phyloP scores from a whole-genome alignment of 1,140 invertebrate genomes.

The Uloborus diversus region DNA sequence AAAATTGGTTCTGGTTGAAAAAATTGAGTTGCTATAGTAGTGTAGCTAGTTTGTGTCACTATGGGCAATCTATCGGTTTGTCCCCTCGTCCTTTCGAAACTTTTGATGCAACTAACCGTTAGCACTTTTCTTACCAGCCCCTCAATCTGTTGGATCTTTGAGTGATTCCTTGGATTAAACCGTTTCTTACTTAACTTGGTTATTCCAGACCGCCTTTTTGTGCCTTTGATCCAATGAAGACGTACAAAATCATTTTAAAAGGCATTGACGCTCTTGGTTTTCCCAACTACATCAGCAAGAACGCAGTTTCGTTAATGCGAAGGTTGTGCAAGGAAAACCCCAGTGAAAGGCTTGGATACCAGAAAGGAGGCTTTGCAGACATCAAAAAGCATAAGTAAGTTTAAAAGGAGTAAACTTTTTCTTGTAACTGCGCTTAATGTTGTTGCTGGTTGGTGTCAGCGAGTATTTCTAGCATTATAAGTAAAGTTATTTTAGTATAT shows the following conservation, averaged over 20 bases:
- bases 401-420: too few species aligned
- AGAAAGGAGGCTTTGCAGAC: conserved; percentile 95
- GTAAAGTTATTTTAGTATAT: not conserved
- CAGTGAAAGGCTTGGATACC: conserved; percentile 94
- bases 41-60: too few species aligned
- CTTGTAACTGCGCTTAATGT: too few species aligned
- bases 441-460: too few species aligned
- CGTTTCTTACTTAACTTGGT: not conserved
- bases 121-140: too few species aligned
- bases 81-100: too few species aligned
- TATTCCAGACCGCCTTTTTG: conserved; percentile 84
- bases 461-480: not conserved
- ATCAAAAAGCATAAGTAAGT: conserved; percentile 95
- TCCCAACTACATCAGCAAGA: conserved; percentile 89
- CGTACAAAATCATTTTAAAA: conserved; percentile 98
- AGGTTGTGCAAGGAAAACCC: conserved; percentile 97
- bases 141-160: too few species aligned
- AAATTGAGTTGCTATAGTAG: too few species aligned
- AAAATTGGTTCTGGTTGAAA: too few species aligned
- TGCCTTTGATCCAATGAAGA: conserved; percentile 97
- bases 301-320: conserved; percentile 93
- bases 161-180: not conserved
- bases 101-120: too few species aligned
- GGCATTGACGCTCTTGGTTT: conserved; percentile 98
- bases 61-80: too few species aligned